Conservation (phyloP, 2,113 vertebrate genomes). For the Zeus faber region DNA sequence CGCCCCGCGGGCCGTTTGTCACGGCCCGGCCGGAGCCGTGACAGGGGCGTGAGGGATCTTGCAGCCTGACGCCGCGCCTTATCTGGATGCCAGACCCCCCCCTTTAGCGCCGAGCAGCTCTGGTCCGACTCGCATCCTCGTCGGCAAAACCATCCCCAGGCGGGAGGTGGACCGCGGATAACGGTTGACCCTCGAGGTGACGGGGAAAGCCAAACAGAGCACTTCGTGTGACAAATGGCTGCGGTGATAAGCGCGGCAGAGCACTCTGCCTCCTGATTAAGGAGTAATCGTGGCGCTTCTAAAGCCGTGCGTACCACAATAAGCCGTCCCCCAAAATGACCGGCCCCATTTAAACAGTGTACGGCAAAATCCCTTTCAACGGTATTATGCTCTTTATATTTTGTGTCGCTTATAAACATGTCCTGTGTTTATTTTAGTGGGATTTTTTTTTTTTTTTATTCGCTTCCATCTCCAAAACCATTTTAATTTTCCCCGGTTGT, state of each 20-base stretch:
- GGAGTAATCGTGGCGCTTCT: slow-evolving; percentile 56
- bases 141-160: slow-evolving; percentile 70
- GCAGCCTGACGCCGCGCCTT: slow-evolving; percentile 27
- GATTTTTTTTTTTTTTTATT: no score
- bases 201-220: slow-evolving; percentile 67
- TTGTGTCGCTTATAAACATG: no score
- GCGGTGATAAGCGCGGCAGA: slow-evolving; percentile 56
- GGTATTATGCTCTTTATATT: no score
- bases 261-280: slow-evolving; percentile 63
- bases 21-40: neutral
- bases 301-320: slow-evolving; percentile 35
- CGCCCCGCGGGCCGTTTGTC: neutral
- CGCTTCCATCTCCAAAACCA: no score
- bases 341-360: no score
- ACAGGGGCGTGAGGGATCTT: slow-evolving; percentile 31
- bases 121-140: slow-evolving; percentile 45
- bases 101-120: slow-evolving; percentile 22
- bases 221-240: slow-evolving; percentile 65
- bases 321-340: no score
- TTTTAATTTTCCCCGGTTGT: no score
- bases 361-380: no score
- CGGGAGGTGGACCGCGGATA: slow-evolving; percentile 56
- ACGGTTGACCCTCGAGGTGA: slow-evolving; percentile 74
- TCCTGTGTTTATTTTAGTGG: no score
- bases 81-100: slow-evolving; percentile 22